These are phyloP conservation scores for Oryzias sinensis DNA, from an alignment of 2,797 vertebrate genomes.

Conservation along the genomic window DNA sequence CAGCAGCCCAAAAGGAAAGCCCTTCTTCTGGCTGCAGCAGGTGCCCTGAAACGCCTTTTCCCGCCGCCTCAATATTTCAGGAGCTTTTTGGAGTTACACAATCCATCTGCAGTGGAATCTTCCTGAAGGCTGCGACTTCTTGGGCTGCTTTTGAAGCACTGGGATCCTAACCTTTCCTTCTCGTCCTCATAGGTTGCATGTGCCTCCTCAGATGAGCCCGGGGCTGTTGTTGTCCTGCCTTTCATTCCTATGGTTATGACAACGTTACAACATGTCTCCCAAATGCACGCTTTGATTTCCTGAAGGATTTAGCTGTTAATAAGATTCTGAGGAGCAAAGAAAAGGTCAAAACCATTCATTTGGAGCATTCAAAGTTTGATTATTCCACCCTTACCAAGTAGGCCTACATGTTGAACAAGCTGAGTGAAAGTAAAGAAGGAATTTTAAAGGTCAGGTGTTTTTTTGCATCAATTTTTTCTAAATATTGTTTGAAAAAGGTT, in stretches of 20 bases:
- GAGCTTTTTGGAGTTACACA: conserved; percentile 27
- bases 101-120: conserved; percentile 47
- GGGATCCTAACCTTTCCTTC: background rate
- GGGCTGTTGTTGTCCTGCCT: background rate
- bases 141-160: background rate
- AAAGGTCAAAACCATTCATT: too few relatives aligned
- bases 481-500: too few relatives aligned
- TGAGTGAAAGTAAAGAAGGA: too few relatives aligned
- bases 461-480: too few relatives aligned
- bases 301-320: background rate
- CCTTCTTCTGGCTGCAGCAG: conserved; percentile 24
- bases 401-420: too few relatives aligned
- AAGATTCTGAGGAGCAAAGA: too few relatives aligned
- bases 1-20: conserved; percentile 31
- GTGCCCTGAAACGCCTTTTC: conserved; percentile 2
- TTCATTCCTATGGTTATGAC: background rate
- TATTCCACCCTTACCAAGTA: too few relatives aligned
- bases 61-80: conserved; percentile 7
- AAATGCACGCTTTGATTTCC: background rate
- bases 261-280: background rate
- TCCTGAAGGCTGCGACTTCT: conserved; percentile 15
- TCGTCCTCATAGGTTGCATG: background rate
- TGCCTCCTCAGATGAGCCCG: conserved; percentile 2
- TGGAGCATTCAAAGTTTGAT: too few relatives aligned
- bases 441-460: too few relatives aligned